Evolutionary conservation across 2,888 invertebrate genomes (phyloP).

Genomic region (Ectropis crepuscularia): DNA sequence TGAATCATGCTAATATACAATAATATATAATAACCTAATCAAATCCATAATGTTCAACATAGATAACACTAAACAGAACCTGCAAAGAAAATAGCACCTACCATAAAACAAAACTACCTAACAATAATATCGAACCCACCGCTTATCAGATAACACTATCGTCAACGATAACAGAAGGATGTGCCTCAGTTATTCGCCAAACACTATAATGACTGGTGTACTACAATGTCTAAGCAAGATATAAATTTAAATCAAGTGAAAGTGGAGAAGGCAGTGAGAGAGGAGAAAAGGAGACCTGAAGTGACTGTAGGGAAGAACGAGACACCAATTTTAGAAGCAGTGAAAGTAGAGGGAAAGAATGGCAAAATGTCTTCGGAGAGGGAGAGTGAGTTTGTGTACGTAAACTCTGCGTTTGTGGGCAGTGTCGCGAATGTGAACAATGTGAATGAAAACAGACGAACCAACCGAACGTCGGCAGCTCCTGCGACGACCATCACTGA

Average conservation of each 20-base stretch:
- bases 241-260: neutral
- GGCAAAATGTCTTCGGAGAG: slow-evolving; percentile 31
- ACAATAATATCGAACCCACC: slow-evolving; percentile 32
- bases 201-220: slow-evolving; percentile 30
- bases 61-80: neutral
- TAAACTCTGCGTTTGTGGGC: slow-evolving; percentile 68
- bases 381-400: slow-evolving; percentile 64
- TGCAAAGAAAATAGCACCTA: slow-evolving; percentile 2
- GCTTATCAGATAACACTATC: slow-evolving; percentile 40
- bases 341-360: slow-evolving; percentile 30
- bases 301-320: slow-evolving; percentile 35
- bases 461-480: neutral
- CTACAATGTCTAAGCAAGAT: slow-evolving; percentile 10
- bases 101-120: slow-evolving; percentile 29
- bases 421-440: slow-evolving; percentile 60
- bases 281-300: slow-evolving; percentile 13
- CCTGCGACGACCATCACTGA: slow-evolving; percentile 21
- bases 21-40: neutral
- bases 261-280: neutral
- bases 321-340: neutral
- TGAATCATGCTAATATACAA: neutral
- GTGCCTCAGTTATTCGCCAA: slow-evolving; percentile 30
- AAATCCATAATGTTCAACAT: neutral
- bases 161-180: slow-evolving; percentile 40
- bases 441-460: slow-evolving; percentile 24